phyloP scores from a whole-genome alignment of 2,888 invertebrate species.

The Stramonita haemastoma region DNA sequence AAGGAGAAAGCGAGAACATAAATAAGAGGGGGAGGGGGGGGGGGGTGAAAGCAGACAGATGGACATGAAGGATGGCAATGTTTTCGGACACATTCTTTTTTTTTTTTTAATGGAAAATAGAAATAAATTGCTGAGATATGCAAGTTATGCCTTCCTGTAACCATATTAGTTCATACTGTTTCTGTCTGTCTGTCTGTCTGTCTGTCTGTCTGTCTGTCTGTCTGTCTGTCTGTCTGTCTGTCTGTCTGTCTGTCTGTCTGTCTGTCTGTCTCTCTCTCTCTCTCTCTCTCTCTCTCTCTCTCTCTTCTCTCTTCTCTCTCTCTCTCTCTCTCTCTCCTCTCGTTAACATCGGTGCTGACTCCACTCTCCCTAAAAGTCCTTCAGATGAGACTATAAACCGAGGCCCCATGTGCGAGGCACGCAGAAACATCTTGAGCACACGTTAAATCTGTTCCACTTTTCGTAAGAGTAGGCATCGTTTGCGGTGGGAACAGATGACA shows the following conservation, averaged over 20 bases:
- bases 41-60: not conserved
- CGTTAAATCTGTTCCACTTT: too few relatives aligned
- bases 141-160: not conserved
- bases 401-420: too few relatives aligned
- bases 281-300: not conserved
- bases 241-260: not conserved
- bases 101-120: not conserved
- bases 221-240: not conserved
- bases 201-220: not conserved
- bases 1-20: not conserved
- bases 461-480: too few relatives aligned
- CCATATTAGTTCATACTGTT: not conserved
- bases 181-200: not conserved
- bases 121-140: not conserved
- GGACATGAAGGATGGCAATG: not conserved
- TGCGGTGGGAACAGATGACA: too few relatives aligned
- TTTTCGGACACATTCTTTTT: not conserved
- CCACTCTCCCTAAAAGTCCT: too few relatives aligned
- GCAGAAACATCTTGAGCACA: too few relatives aligned
- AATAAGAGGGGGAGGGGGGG: not conserved
- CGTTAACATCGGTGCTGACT: too few relatives aligned
- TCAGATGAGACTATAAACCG: too few relatives aligned
- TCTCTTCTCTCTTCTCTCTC: not conserved
- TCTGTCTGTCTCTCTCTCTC: not conserved
- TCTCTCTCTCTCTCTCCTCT: not conserved